These are phyloP conservation scores for Tricholauxania praeusta DNA, from an alignment of 2,888 invertebrate species.

Conservation along the genomic window DNA sequence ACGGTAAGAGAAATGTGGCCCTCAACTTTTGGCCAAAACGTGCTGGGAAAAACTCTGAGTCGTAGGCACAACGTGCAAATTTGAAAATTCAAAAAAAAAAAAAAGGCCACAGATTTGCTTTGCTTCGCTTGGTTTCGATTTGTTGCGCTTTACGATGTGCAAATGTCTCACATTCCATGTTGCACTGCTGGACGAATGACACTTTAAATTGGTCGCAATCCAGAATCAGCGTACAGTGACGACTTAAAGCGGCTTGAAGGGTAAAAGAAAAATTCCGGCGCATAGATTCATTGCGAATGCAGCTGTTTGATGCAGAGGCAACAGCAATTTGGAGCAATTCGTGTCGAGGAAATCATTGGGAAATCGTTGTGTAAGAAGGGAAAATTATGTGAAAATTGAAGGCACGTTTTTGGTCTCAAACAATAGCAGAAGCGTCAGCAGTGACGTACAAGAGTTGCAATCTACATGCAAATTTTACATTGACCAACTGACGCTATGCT, in stretches of 20 bases:
- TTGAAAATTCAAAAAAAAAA: no score
- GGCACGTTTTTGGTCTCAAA: conserved; percentile 4
- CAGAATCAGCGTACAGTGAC: neutral
- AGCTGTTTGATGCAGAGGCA: neutral
- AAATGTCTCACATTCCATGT: conserved; percentile 19
- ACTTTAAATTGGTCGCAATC: conserved; percentile 17
- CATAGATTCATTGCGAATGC: conserved; percentile 7
- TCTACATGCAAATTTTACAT: neutral
- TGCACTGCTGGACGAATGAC: conserved; percentile 14
- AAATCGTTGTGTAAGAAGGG: neutral
- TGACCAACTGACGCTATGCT: conserved; percentile 5
- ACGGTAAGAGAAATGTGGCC: neutral
- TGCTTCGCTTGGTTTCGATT: no score
- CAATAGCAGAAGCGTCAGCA: no score
- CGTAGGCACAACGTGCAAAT: neutral
- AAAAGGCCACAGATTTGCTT: neutral
- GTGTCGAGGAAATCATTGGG: conserved; percentile 16
- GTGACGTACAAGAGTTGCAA: neutral
- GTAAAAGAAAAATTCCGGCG: neutral
- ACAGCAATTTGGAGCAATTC: conserved; percentile 30
- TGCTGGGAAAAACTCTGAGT: neutral
- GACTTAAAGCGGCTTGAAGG: neutral
- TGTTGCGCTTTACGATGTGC: conserved; percentile 4
- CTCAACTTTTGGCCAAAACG: conserved; percentile 6
- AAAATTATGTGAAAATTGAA: conserved; percentile 27